Percentiles rank a stretch among this genome's conserved stretches.
Evolutionary conservation across 1,140 invertebrate genomes (phyloP).

Genomic region (Lysiphlebus fabarum): DNA sequence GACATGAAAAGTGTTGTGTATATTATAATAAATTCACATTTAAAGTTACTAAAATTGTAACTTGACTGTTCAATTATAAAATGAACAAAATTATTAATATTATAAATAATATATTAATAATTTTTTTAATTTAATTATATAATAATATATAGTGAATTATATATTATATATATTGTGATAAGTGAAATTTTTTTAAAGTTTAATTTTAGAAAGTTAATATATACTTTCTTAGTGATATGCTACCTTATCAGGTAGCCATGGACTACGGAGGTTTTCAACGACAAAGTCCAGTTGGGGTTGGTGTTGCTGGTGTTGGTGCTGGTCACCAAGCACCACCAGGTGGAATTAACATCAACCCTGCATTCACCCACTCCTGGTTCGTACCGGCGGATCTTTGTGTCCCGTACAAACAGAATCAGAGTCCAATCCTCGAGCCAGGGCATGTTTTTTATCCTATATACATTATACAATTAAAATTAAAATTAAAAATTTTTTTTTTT

Average conservation of each 20-base stretch:
- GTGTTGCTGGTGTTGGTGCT: slow-evolving; percentile 59
- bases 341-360: slow-evolving; percentile 62
- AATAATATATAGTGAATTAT: too few species aligned
- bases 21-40: too few species aligned
- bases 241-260: slow-evolving; percentile 87
- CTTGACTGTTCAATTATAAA: too few species aligned
- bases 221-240: slow-evolving; percentile 57
- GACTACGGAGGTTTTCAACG: slow-evolving; percentile 81
- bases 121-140: too few species aligned
- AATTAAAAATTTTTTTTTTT: too few species aligned
- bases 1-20: too few species aligned
- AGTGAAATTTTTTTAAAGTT: too few species aligned
- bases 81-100: too few species aligned
- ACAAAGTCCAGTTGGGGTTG: slow-evolving; percentile 66
- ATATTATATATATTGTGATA: too few species aligned
- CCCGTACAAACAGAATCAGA: slow-evolving; percentile 73
- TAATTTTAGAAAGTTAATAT: too few species aligned
- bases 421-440: slow-evolving; percentile 84
- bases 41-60: too few species aligned
- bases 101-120: too few species aligned
- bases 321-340: slow-evolving; percentile 48
- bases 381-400: slow-evolving; percentile 87
- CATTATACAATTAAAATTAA: not conserved
- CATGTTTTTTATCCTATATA: slow-evolving; percentile 69
- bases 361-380: slow-evolving; percentile 89